Base-by-base conservation (phyloP, 1,140 invertebrate genomes). In the Kradibia gibbosae region DNA sequence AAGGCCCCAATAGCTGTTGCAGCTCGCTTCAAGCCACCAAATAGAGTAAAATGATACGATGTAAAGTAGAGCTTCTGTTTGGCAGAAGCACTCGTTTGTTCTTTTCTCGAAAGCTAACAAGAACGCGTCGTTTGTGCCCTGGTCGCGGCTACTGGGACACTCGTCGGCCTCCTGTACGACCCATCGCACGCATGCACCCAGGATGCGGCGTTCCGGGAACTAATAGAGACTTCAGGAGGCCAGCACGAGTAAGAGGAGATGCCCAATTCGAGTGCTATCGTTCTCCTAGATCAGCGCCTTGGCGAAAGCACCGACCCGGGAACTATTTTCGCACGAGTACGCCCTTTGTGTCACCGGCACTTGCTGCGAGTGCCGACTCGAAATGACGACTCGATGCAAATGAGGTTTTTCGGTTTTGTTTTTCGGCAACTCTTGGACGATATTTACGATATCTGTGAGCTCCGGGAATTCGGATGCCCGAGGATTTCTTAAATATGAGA, bases 341-440 rank as follows among this genome's bases (percentile, higher is more conserved):
- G 36, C 53, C 73, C 60, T 84, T 79, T 84, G 76, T 79, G 60
- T 79, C 74, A 75, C 75, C 76, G 73, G 28, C 76, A 1, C 11
- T 17, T 15, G 1, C 7, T 39, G 10, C 31, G 62, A 10, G 7
- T 8, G 3, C 31, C 31, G 31, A 25, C 3, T 3, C 57, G 57
- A 17, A 13, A 36, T 11, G 17, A 34, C 0, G 2, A 2, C n/a
- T 22, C 39, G 4, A 10, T 36, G 71, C 55, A 65, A 65, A 72
- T 31, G 5, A n/a, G 57, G n/a, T 48, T 48, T 31, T 60, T 60
- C 25, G 42, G 22, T 25, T 48, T 1, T 48, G 1, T 48, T 7
- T n/a, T n/a, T n/a, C n/a, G n/a, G n/a, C n/a, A n/a, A n/a, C n/a
- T n/a, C n/a, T n/a, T n/a, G n/a, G n/a, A n/a, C n/a, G n/a, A n/a